phyloP scores from a whole-genome alignment of 2,888 invertebrate genomes.

The Papilio protenor region DNA sequence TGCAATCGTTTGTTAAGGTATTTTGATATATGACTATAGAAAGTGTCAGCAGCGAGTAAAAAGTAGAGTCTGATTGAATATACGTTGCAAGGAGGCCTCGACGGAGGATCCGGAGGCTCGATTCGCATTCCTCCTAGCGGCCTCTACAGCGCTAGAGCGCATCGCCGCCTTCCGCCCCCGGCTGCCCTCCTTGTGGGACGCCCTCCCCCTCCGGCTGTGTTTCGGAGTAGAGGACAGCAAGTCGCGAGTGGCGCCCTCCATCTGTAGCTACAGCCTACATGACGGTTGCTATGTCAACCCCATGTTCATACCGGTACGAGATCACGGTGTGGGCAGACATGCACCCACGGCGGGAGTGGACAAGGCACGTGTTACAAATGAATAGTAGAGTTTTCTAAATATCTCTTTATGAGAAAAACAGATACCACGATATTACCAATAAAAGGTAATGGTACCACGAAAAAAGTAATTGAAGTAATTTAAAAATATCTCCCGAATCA shows the following conservation, averaged over 20 bases:
- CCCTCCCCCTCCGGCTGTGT: constrained; percentile 58
- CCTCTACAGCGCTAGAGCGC: constrained; percentile 63
- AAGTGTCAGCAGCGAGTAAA: not conserved
- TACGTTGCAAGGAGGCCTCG: constrained; percentile 65
- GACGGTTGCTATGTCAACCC: constrained; percentile 74
- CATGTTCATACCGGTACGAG: constrained; percentile 68
- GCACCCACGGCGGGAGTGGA: constrained; percentile 12
- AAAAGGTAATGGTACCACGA: not conserved
- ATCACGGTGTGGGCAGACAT: constrained; percentile 54
- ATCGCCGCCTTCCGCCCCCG: constrained; percentile 50
- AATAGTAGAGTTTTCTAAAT: not conserved
- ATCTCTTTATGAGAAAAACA: not conserved
- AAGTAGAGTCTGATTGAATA: constrained; percentile 14
- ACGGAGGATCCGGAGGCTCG: constrained; percentile 62
- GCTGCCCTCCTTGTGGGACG: constrained; percentile 47
- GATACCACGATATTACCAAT: not conserved
- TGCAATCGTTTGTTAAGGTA: not conserved
- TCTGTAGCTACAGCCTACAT: constrained; percentile 66
- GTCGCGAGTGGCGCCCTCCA: constrained; percentile 68
- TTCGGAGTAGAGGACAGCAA: constrained; percentile 64
- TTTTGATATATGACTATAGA: not conserved
- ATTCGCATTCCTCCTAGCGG: constrained; percentile 69
- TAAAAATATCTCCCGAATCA: not conserved
- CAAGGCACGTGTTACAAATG: constrained; percentile 22
- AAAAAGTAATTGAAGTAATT: not conserved